A percentile compares a stretch with the other conserved stretches of the same genome.
These are phyloP conservation scores for Morone chrysops DNA, from an alignment of 2,113 vertebrate species.

Conservation along the genomic window DNA sequence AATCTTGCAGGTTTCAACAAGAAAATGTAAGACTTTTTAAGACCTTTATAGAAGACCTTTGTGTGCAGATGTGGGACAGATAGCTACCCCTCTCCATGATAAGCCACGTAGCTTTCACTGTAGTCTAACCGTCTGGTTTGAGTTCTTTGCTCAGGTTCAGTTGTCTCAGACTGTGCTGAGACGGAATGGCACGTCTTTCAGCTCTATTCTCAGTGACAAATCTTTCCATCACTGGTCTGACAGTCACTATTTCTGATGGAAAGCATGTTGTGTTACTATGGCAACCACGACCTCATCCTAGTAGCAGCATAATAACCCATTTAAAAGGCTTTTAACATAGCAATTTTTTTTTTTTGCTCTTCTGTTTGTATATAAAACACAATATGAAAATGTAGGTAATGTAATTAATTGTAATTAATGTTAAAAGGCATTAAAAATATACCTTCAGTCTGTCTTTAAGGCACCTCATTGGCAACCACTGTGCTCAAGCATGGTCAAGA, in stretches of 20 bases:
- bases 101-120: neutral
- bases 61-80: neutral
- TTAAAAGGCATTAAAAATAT: neutral
- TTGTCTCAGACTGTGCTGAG: neutral
- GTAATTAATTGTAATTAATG: too few relatives aligned
- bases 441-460: neutral
- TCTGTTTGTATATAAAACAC: neutral
- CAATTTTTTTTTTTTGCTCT: neutral
- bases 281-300: neutral
- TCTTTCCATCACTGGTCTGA: neutral
- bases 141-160: neutral
- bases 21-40: too few relatives aligned
- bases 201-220: neutral
- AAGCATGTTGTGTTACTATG: neutral
- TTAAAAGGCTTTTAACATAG: neutral
- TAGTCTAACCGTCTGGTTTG: neutral
- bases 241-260: neutral
- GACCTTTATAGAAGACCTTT: too few relatives aligned
- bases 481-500: neutral
- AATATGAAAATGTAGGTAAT: neutral
- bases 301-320: neutral
- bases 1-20: too few relatives aligned
- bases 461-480: neutral
- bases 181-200: neutral
- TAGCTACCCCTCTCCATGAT: neutral